Conservation (phyloP, 2,113 vertebrate species). For the Chaetops frenatus region DNA sequence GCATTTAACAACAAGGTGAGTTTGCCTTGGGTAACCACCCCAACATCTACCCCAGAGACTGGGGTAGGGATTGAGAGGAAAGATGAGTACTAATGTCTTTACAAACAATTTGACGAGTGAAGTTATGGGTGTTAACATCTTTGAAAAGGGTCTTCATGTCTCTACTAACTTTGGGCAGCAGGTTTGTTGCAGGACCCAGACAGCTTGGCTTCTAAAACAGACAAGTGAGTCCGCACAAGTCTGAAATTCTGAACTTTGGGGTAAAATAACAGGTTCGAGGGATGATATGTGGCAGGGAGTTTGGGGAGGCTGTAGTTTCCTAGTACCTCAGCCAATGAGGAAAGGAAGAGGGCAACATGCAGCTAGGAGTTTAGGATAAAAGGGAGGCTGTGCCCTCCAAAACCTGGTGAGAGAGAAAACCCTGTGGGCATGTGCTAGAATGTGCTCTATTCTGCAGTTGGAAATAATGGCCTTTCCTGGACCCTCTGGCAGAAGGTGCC, state of each 20-base stretch:
- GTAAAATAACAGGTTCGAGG: neutral
- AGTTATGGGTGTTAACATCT: neutral
- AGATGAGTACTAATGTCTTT: too few species aligned
- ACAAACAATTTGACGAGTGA: neutral
- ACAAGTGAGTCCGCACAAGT: neutral
- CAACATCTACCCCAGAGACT: too few species aligned
- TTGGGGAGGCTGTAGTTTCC: neutral
- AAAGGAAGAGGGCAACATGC: neutral
- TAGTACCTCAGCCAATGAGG: fast-evolving
- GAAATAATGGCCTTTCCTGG: too few species aligned
- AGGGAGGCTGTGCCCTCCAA: fast-evolving
- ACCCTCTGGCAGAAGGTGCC: too few species aligned
- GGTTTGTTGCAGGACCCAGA: neutral
- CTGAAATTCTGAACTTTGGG: neutral
- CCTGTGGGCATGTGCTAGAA: fast-evolving
- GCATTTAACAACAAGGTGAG: too few species aligned
- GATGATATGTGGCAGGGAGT: fast-evolving
- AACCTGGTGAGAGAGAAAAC: neutral
- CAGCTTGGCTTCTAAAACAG: neutral
- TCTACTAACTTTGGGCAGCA: neutral
- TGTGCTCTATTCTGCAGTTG: too few species aligned
- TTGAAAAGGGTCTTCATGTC: neutral
- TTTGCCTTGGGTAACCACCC: too few species aligned
- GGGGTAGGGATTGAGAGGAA: too few species aligned
- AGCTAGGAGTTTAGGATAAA: fast-evolving